phyloP scores from a whole-genome alignment of 2,888 invertebrate genomes.

The Pristionchus maxplancki region DNA sequence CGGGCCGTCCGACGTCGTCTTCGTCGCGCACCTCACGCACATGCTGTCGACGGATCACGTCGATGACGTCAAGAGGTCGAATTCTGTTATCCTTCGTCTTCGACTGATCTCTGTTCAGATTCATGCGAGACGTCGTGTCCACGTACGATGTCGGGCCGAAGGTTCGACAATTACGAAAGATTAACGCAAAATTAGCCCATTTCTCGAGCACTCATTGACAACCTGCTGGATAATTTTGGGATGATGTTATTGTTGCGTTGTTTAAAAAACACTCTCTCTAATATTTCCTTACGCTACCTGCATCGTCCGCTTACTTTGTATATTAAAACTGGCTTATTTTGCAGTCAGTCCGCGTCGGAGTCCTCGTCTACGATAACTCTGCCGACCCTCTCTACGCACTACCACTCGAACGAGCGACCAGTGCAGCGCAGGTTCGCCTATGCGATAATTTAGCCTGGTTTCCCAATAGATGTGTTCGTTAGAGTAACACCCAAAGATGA shows the following conservation, averaged over 20 bases:
- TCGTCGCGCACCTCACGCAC: slow-evolving; percentile 44
- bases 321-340: background rate
- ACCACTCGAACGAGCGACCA: background rate
- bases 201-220: too few species aligned
- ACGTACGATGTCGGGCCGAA: slow-evolving; percentile 2
- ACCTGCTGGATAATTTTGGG: too few species aligned
- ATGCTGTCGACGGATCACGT: slow-evolving; percentile 4
- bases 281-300: background rate
- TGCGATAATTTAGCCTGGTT: too few species aligned
- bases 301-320: background rate
- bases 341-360: slow-evolving; percentile 19
- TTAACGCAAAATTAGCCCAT: too few species aligned
- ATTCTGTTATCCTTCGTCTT: background rate
- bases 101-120: slow-evolving; percentile 9
- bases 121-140: slow-evolving; percentile 38
- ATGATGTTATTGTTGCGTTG: too few species aligned
- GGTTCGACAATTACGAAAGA: too few species aligned
- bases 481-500: background rate
- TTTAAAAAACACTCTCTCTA: too few species aligned
- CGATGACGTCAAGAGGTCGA: slow-evolving; percentile 40
- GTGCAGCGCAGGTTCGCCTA: background rate
- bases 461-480: too few species aligned
- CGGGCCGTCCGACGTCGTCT: slow-evolving; percentile 46
- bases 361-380: slow-evolving; percentile 26
- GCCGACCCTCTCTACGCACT: slow-evolving; percentile 25